Evolutionary conservation across 2,888 invertebrate genomes (phyloP), one percentile per base, ranked within the genome.

Genomic region (Nipponacmea schrenckii): DNA sequence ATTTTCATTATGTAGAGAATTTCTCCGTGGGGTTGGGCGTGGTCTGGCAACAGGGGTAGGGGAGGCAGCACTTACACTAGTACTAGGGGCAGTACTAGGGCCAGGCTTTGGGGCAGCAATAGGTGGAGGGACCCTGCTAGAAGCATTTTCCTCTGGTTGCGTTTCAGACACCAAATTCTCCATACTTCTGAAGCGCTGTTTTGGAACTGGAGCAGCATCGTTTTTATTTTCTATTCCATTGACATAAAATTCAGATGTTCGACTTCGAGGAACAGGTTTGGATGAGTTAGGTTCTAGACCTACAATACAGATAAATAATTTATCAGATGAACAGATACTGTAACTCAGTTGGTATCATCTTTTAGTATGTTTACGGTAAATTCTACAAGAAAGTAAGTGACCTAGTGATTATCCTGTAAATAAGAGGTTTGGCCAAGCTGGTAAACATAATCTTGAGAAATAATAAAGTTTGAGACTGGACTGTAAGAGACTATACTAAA

Each of bases 181-280:
- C 27, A 78, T 72, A 75, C 80, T 81, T 27, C 72, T 75, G 17
- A 79, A 75, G 31, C 79, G 70, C 1, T 78, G 73, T 50, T 79
- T 76, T 24, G 77, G 76, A 17, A 62, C 66, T 15, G 65, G 71
- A 39, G 39, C 46, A 63, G 66, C 10, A 64, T 24, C 62, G 39
- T 26, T 45, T 31, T 27, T n/a, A 65, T 27, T 15, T 39, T 50
- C 15, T 46, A 63, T n/a, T 50, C 63, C 20, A 45, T 67, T 14
- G 56, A 20, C 27, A 39, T 45, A 7, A 56, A 17, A 71, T n/a
- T 67, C 73, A 31, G 80, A 73, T 27, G 83, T 84, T 56, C 77
- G 79, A 73, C 84, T 84, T 64, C 81, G 74, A 4, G 80, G 77
- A 62, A 84, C 77, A 20, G 77, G 74, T 64, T 70, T 81, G 8